Base-by-base conservation (phyloP, 2,113 vertebrate genomes). In the Phyllostomus hastatus region DNA sequence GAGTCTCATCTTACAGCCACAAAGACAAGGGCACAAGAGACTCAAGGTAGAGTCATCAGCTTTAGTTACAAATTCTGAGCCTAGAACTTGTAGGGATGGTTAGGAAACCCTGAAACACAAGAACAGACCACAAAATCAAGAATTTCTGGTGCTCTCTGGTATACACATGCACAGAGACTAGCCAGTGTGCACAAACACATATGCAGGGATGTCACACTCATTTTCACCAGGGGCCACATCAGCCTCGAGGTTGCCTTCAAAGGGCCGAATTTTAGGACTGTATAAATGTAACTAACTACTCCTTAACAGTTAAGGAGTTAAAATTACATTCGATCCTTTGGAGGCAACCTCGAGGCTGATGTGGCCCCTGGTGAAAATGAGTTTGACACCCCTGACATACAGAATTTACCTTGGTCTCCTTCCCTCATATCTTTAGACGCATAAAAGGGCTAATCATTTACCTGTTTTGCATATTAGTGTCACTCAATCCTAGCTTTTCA, bases 81-180 rank as follows among this genome's bases (percentile, higher is more conserved):
- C 80, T 85, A 94, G 66, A 95, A 94, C 69, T 73, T 61, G 22
- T 28, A 95, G 73, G 76, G 81, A 95, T 80, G 83, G 50, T 31
- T 46, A 96, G 92, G 48, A 94, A 38, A 87, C 50, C 38, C 96
- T 97, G 95, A 96, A 98, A 98, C 89, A 97, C 82, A 98, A 94
- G 85, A 94, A 91, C 1, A 73, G 79, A 80, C 41, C 86, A 91
- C 41, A 89, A 80, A 28, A n/a, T 95, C 91, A 93, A 89, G 73
- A 83, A 92, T 91, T 88, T 33, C 38, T 70, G 64, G 38, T 28
- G 33, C 19, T 50, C 66, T 89, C 50, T 91, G 79, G 73, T 64
- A 73, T 17, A 86, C 12, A 41, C 5, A 38, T 1, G 70, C 0
- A 46, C 2, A 94, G 33, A 84, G 48, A 41, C 43, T 26, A 54